phyloP scores from a whole-genome alignment of 2,797 vertebrate species.

The Heliangelus exortis region DNA sequence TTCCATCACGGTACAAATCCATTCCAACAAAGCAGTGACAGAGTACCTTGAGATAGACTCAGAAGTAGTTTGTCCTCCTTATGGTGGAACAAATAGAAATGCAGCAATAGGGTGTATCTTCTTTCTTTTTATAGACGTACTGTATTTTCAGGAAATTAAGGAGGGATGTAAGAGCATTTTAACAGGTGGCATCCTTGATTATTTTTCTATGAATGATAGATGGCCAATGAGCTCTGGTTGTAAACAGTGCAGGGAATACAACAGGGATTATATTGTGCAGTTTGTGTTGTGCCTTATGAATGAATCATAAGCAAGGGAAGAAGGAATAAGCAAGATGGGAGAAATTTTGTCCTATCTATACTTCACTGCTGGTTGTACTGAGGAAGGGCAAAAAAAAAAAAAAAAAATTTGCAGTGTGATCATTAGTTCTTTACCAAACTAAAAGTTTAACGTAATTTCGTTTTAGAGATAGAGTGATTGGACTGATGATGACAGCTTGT shows the following conservation, averaged over 20 bases:
- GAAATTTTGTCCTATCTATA: background rate
- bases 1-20: background rate
- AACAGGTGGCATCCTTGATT: background rate
- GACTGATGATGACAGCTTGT: constrained; percentile 99
- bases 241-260: background rate
- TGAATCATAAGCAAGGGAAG: background rate
- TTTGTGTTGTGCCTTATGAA: background rate
- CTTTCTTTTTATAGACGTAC: background rate
- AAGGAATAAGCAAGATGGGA: background rate
- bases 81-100: background rate
- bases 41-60: background rate
- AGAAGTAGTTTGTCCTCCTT: background rate
- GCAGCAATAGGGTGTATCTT: background rate
- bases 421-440: background rate
- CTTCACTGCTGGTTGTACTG: background rate
- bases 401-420: background rate
- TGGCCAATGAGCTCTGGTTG: background rate
- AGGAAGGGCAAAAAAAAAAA: background rate
- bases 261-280: background rate
- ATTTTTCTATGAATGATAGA: background rate
- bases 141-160: background rate
- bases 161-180: background rate
- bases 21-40: background rate
- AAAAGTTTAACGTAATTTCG: background rate
- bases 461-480: constrained; percentile 95